Percentiles rank a stretch among this genome's conserved stretches.
These are phyloP conservation scores for Coremacera marginata DNA, from an alignment of 2,888 invertebrate species.

Conservation along the genomic window DNA sequence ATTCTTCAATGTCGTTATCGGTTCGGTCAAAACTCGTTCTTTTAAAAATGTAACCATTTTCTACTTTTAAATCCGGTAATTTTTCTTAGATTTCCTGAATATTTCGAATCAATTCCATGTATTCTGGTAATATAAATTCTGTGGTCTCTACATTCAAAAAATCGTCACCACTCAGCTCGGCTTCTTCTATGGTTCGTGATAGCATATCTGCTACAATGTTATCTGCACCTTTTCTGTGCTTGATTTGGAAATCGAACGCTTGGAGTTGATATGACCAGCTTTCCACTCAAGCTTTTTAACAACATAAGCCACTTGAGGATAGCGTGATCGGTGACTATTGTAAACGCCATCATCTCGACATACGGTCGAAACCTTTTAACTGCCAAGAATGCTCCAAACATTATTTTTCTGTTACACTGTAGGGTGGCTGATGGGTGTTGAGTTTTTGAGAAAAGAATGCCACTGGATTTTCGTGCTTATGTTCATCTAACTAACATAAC, in stretches of 20 bases:
- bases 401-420: neutral
- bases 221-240: neutral
- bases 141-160: neutral
- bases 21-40: no score
- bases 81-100: neutral
- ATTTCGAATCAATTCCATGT: neutral
- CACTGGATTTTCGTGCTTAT: no score
- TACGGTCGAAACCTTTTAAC: neutral
- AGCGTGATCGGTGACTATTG: no score
- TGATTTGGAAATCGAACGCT: neutral
- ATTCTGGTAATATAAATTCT: neutral
- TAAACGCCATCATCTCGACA: neutral
- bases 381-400: neutral
- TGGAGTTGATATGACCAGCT: neutral
- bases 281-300: no score
- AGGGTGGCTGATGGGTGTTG: no score
- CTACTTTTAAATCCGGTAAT: slow-evolving; percentile 1
- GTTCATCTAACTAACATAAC: no score
- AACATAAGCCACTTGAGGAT: no score
- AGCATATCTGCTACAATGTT: slow-evolving; percentile 7
- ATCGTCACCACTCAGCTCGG: no score
- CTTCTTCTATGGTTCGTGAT: neutral
- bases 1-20: neutral
- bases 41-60: neutral
- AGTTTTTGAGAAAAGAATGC: no score